phyloP scores from a whole-genome alignment of 1,140 invertebrate species.

The Metopolophium dirhodum region DNA sequence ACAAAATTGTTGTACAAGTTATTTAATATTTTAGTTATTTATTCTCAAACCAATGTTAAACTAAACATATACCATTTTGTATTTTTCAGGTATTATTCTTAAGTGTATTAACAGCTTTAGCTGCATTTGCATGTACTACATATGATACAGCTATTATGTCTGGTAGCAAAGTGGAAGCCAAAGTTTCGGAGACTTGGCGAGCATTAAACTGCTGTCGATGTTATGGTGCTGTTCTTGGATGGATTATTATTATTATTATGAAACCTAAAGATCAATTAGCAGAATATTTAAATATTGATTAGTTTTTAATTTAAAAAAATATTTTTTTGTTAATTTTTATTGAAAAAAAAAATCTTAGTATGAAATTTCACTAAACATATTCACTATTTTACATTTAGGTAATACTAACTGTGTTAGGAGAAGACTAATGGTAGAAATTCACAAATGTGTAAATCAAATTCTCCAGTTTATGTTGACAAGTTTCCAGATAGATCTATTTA shows the following conservation, averaged over 20 bases:
- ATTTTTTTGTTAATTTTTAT: not conserved
- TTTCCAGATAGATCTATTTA: not conserved
- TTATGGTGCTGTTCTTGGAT: conserved; percentile 53
- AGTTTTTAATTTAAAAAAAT: not conserved
- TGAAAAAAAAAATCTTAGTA: not conserved
- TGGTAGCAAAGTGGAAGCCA: conserved; percentile 44
- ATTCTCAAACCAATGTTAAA: not conserved
- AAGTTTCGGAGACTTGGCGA: conserved; percentile 44
- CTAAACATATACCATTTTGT: not conserved
- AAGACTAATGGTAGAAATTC: not conserved
- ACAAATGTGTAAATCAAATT: not conserved
- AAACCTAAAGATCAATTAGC: conserved; percentile 51
- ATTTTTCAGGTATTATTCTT: conserved; percentile 46
- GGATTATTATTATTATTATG: conserved; percentile 48
- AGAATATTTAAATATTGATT: conserved; percentile 41
- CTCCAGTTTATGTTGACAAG: not conserved
- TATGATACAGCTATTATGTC: conserved; percentile 53
- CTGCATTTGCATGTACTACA: conserved; percentile 48
- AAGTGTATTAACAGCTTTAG: conserved; percentile 51
- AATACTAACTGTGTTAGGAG: not conserved
- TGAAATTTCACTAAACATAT: not conserved
- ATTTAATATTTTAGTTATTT: not conserved
- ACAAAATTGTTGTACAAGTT: not conserved
- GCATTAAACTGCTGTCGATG: conserved; percentile 52
- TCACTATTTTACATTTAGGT: not conserved